Percentiles rank a stretch among this genome's conserved stretches.
phyloP scores from a whole-genome alignment of 2,888 invertebrate genomes.

The Leucophenga montana region DNA sequence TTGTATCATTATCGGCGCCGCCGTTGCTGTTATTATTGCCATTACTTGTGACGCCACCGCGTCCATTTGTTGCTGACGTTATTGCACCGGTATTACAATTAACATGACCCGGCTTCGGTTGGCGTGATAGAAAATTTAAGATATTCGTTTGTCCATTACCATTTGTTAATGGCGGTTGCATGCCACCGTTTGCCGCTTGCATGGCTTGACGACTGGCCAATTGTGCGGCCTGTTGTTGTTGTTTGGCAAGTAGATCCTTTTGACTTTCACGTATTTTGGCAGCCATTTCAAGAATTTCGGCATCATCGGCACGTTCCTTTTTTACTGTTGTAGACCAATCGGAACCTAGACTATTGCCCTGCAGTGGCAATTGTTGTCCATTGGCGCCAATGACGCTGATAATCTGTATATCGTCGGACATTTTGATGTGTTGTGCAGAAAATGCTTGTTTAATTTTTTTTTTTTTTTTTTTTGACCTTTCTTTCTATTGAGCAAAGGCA shows the following conservation, averaged over 20 bases:
- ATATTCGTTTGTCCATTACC: slow-evolving; percentile 76
- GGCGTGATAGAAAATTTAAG: slow-evolving; percentile 77
- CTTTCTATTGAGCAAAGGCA: too few species aligned
- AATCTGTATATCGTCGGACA: slow-evolving; percentile 61
- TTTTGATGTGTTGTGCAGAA: too few species aligned
- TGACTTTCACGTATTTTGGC: slow-evolving; percentile 90
- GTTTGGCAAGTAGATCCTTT: slow-evolving; percentile 77
- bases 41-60: slow-evolving; percentile 26
- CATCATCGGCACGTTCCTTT: slow-evolving; percentile 79
- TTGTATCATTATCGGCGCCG: slow-evolving; percentile 40
- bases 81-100: slow-evolving; percentile 53
- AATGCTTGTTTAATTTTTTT: slow-evolving; percentile 20
- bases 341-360: slow-evolving; percentile 68
- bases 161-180: slow-evolving; percentile 58
- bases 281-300: slow-evolving; percentile 89
- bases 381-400: slow-evolving; percentile 69
- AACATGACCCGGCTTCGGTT: slow-evolving; percentile 59
- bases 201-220: slow-evolving; percentile 61
- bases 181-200: slow-evolving; percentile 53
- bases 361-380: slow-evolving; percentile 68
- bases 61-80: slow-evolving; percentile 43
- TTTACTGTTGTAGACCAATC: slow-evolving; percentile 65
- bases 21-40: slow-evolving; percentile 22
- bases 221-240: slow-evolving; percentile 69
- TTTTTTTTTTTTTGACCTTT: slow-evolving; percentile 11